These are phyloP conservation scores for Mycetomoellerius zeteki DNA, from an alignment of 1,140 invertebrate genomes.

Conservation along the genomic window DNA sequence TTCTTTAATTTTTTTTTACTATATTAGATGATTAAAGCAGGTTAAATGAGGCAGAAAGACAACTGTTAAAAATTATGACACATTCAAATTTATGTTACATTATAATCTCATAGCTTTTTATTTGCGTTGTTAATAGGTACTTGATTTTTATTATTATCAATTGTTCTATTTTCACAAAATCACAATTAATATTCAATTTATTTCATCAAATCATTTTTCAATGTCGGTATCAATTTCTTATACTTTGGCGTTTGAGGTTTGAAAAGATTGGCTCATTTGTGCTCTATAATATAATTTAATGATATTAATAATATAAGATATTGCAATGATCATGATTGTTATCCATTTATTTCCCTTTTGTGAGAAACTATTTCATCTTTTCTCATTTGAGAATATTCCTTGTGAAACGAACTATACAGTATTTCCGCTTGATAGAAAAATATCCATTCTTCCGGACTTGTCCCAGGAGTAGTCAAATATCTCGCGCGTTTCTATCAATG, in stretches of 20 bases:
- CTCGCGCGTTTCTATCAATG: constrained; percentile 16
- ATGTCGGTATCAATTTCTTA: background rate
- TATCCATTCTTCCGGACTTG: background rate
- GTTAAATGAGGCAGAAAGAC: background rate
- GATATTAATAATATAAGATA: too few species aligned
- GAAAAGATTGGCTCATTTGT: background rate
- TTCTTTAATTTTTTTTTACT: background rate
- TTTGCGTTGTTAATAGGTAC: background rate
- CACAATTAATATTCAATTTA: background rate
- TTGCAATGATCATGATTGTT: background rate
- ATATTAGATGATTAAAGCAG: background rate
- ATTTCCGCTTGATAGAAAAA: background rate
- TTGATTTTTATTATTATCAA: background rate
- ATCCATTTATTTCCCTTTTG: background rate
- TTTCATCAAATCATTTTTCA: background rate
- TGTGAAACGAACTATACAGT: background rate
- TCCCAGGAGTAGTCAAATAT: constrained; percentile 2
- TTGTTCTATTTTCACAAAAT: background rate
- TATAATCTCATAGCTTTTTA: constrained; percentile 4
- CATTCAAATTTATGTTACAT: background rate
- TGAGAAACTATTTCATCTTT: background rate
- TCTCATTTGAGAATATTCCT: background rate
- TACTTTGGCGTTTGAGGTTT: background rate
- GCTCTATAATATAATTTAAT: background rate
- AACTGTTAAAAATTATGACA: background rate